Conservation (phyloP, 2,113 vertebrate species). For the Nansenia antarctica region DNA sequence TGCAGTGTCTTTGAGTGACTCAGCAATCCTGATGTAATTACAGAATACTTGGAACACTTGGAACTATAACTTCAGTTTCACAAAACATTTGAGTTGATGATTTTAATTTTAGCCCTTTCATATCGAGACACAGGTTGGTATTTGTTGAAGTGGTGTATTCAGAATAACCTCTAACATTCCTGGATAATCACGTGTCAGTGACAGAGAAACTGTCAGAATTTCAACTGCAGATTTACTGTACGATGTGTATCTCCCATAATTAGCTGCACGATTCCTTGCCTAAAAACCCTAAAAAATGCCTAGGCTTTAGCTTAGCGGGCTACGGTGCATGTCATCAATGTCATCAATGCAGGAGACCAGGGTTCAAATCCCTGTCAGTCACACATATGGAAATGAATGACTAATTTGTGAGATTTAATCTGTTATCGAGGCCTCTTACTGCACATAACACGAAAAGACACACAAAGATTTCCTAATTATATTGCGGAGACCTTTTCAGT, state of each 20-base stretch:
- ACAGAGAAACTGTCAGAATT: background rate
- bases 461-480: background rate
- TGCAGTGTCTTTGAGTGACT: no score
- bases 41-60: slow-evolving; percentile 24
- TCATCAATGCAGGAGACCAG: no score
- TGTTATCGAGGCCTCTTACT: background rate
- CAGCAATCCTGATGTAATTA: slow-evolving; percentile 2
- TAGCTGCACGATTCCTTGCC: no score
- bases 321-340: no score
- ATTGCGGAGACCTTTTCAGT: slow-evolving; percentile 31
- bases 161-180: background rate
- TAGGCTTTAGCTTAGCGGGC: no score
- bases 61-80: background rate
- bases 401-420: background rate
- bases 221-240: no score
- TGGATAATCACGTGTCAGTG: background rate
- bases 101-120: slow-evolving; percentile 19
- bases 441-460: background rate
- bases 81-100: background rate
- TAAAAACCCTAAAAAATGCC: no score
- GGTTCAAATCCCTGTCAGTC: no score
- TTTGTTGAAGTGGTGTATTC: background rate
- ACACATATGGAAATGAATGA: no score
- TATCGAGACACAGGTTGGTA: background rate
- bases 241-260: no score